Percentiles rank a stretch among this genome's conserved stretches.
phyloP scores from a whole-genome alignment of 2,113 vertebrate genomes.

The Gymnocephalus cernua region DNA sequence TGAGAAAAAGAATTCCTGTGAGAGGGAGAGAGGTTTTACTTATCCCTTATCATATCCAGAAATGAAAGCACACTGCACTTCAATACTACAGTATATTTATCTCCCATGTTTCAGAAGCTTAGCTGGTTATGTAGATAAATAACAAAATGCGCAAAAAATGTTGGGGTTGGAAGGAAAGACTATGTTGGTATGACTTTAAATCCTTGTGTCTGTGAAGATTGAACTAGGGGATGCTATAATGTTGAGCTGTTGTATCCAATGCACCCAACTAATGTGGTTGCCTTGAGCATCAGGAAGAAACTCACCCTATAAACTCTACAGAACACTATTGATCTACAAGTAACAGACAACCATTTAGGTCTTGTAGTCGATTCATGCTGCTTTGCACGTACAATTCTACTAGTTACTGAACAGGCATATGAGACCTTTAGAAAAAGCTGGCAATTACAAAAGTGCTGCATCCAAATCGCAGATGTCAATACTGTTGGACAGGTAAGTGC shows the following conservation, averaged over 20 bases:
- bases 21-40: conserved; percentile 5
- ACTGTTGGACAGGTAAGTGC: conserved; percentile 1
- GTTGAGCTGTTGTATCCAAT: not conserved
- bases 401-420: not conserved
- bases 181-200: not conserved
- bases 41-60: conserved; percentile 41
- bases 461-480: conserved; percentile 25
- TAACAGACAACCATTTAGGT: not conserved
- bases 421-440: conserved; percentile 29
- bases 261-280: not conserved
- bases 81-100: conserved; percentile 41
- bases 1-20: not conserved
- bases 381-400: conserved; percentile 1
- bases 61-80: conserved; percentile 10
- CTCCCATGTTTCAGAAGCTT: conserved; percentile 22
- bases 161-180: not conserved
- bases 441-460: conserved; percentile 3
- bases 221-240: not conserved
- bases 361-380: not conserved
- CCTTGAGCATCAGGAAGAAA: not conserved
- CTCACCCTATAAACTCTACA: not conserved
- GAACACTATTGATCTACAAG: not conserved
- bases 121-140: not conserved
- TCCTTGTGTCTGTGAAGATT: not conserved
- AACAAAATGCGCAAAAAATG: not conserved